A percentile compares a stretch with the other conserved stretches of the same genome.
phyloP scores from a whole-genome alignment of 2,113 vertebrate genomes.

The Spilogale gracilis region DNA sequence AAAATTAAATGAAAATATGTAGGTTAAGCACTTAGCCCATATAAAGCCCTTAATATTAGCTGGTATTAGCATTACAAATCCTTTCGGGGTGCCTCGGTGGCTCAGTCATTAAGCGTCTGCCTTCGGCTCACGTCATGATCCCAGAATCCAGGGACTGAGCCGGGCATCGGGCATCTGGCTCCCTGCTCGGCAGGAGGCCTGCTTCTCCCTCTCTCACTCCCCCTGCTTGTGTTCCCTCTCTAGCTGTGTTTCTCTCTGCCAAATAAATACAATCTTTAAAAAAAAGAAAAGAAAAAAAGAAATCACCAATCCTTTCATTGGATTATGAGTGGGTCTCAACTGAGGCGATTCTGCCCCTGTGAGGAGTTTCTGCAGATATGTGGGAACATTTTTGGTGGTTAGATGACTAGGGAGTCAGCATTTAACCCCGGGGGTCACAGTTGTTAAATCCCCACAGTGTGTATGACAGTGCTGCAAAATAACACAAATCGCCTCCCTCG shows the following conservation, averaged over 20 bases:
- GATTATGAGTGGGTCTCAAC: not conserved
- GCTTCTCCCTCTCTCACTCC: too few species aligned
- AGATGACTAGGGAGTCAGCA: not conserved
- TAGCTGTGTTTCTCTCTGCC: too few species aligned
- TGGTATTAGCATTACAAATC: not conserved
- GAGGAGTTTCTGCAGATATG: not conserved
- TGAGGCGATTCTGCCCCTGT: not conserved
- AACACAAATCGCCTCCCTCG: not conserved
- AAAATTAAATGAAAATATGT: not conserved
- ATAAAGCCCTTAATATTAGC: not conserved
- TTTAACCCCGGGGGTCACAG: not conserved
- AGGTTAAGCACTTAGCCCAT: not conserved
- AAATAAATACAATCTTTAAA: too few species aligned
- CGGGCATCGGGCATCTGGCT: too few species aligned
- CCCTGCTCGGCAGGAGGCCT: too few species aligned
- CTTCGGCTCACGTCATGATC: too few species aligned
- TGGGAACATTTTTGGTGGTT: not conserved
- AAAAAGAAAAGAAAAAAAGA: too few species aligned
- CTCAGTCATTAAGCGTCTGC: too few species aligned
- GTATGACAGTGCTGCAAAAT: too few species aligned
- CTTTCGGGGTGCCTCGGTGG: too few species aligned
- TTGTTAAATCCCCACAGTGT: not conserved
- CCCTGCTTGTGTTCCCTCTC: too few species aligned
- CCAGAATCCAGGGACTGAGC: too few species aligned
- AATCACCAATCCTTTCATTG: not conserved